A percentile compares a stretch with the other conserved stretches of the same genome.
These are phyloP conservation scores for Pterocles gutturalis DNA, from an alignment of 2,113 vertebrate species.

Conservation along the genomic window DNA sequence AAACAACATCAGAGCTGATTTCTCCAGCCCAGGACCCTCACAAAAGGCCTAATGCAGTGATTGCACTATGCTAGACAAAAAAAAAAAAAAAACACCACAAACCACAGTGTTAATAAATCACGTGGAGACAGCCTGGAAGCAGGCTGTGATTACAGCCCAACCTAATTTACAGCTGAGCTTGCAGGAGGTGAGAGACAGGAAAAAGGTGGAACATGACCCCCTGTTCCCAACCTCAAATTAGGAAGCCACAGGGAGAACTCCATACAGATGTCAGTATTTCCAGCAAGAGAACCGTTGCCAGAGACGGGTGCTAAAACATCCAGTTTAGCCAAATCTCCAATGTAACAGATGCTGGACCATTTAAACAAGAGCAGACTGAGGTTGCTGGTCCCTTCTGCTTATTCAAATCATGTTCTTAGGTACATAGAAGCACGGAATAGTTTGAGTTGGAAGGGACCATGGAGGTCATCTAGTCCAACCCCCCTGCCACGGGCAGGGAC, in stretches of 20 bases:
- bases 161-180: not conserved
- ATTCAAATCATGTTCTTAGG: not conserved
- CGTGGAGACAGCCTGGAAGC: not conserved
- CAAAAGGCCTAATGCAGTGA: not conserved
- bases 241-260: not conserved
- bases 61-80: not conserved
- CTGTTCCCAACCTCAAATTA: not conserved
- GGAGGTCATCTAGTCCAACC: too few species aligned
- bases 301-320: not conserved
- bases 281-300: not conserved
- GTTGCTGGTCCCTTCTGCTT: not conserved
- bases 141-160: not conserved
- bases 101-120: not conserved
- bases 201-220: not conserved
- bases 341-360: not conserved
- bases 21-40: not conserved
- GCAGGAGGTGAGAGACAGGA: not conserved
- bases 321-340: not conserved
- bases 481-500: too few species aligned
- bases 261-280: not conserved
- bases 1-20: not conserved
- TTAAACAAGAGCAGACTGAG: fast-evolving
- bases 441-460: too few species aligned
- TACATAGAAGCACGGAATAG: too few species aligned
- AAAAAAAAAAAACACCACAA: not conserved